Evolutionary conservation across 1,140 invertebrate species (phyloP).

Genomic region (Elymnias hypermnestra): DNA sequence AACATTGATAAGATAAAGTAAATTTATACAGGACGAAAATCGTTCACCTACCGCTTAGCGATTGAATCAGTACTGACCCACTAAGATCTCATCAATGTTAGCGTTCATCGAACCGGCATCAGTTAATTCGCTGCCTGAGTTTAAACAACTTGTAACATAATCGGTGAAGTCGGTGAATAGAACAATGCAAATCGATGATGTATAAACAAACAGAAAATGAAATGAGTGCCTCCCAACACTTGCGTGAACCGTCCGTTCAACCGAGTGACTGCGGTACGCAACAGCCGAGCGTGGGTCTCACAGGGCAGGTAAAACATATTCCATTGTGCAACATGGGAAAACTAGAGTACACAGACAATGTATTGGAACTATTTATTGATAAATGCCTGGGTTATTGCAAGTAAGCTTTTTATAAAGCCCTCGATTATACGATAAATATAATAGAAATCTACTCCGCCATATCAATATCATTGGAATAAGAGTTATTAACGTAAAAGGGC

Average conservation of each 20-base stretch:
- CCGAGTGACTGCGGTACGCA: constrained; percentile 49
- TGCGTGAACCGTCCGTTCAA: constrained; percentile 42
- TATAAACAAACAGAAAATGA: constrained; percentile 8
- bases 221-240: constrained; percentile 31
- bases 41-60: constrained; percentile 2
- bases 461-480: too few relatives aligned
- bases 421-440: too few relatives aligned
- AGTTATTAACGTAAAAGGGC: too few relatives aligned
- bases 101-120: constrained; percentile 40
- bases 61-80: constrained; percentile 40
- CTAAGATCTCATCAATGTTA: constrained; percentile 39
- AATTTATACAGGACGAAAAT: constrained; percentile 17
- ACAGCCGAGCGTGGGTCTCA: constrained; percentile 26
- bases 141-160: constrained; percentile 5
- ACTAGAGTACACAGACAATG: constrained; percentile 49
- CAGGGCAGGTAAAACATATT: constrained; percentile 47
- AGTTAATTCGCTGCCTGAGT: background rate
- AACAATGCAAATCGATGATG: constrained; percentile 6
- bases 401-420: background rate
- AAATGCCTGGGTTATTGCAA: constrained; percentile 17
- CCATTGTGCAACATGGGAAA: constrained; percentile 68
- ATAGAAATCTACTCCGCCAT: too few relatives aligned
- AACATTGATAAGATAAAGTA: constrained; percentile 51
- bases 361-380: constrained; percentile 33
- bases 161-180: background rate